Evolutionary conservation across 2,888 invertebrate species (phyloP), one percentile per base, ranked within the genome.

Genomic region (Mythimna pallens): DNA sequence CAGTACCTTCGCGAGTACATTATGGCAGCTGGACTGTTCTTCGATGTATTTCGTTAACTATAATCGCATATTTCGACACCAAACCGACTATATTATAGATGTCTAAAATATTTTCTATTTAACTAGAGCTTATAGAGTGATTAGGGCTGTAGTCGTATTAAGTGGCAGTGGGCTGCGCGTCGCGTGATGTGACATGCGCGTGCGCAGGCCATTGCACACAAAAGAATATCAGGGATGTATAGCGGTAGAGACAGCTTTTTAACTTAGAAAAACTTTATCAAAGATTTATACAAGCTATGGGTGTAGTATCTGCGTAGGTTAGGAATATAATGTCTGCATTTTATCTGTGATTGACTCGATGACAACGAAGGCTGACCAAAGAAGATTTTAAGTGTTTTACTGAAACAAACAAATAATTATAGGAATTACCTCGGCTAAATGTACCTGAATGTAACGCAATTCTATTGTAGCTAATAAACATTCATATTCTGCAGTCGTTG

Each of bases 81-180:
- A 93, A 92, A 93, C 92, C 87, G 89, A 93, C 88, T 92, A 90
- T 78, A 91, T 88, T 89, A 92, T 93, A 94, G 91, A 92, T 92
- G 92, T 93, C 91, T 95, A 92, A 93, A 90, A 91, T 94, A 93
- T 95, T 93, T 92, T 95, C 94, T 94, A 95, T 94, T 92, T 94
- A 92, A 91, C 92, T 96, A 95, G 96, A 96, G 96, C 96, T 96
- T 96, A 96, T 96, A 96, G 96, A 89, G 89, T 90, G 94, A 83
- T 91, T 96, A 96, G 96, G 94, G 93, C 93, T 87, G 90, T 94
- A 93, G 92, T 84, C 68, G 75, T 80, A 75, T 70, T 89, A 90
- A 89, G 86, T n/a, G 81, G 80, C 84, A 74, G 81, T 74, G 85
- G 43, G 75, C 85, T 87, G 88, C 64, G 84, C 25, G 72, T 43